These are phyloP conservation scores for Aphyosemion australe DNA, from an alignment of 2,113 vertebrate species.

Conservation along the genomic window DNA sequence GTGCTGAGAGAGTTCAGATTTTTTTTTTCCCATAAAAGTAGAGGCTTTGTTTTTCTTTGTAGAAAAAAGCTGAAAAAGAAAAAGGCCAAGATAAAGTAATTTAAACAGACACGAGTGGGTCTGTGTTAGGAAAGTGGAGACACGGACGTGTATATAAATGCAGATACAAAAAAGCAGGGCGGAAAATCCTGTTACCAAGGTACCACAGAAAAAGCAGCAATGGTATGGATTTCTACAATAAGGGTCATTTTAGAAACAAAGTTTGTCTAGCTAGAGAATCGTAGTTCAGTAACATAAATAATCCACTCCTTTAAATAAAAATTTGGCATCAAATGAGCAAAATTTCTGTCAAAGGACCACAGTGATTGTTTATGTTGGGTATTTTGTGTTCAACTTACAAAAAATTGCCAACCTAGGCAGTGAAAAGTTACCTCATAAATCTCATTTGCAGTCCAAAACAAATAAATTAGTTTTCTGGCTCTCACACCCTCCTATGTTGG, in stretches of 20 bases:
- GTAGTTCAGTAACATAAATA: background rate
- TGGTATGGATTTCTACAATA: background rate
- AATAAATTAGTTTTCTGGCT: background rate
- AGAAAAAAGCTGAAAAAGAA: no score
- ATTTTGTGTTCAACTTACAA: background rate
- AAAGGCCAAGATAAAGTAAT: constrained; percentile 32
- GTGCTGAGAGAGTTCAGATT: constrained; percentile 21
- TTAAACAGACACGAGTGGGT: constrained; percentile 33
- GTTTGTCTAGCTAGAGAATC: no score
- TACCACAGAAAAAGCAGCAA: background rate
- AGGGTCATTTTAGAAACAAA: background rate
- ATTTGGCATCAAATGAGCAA: no score
- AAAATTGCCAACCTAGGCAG: background rate
- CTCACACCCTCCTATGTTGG: constrained; percentile 23
- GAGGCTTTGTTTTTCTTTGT: constrained; percentile 24
- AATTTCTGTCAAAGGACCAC: no score
- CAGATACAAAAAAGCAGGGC: constrained; percentile 10
- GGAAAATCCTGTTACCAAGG: constrained; percentile 2
- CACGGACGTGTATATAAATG: constrained; percentile 25
- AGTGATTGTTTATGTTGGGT: background rate
- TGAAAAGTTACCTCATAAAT: background rate
- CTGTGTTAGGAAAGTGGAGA: constrained; percentile 17
- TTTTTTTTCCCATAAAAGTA: no score
- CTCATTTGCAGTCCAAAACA: constrained; percentile 5
- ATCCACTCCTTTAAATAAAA: no score